Evolutionary conservation across 2,113 vertebrate genomes (phyloP).

Genomic region (Siphamia tubifer): DNA sequence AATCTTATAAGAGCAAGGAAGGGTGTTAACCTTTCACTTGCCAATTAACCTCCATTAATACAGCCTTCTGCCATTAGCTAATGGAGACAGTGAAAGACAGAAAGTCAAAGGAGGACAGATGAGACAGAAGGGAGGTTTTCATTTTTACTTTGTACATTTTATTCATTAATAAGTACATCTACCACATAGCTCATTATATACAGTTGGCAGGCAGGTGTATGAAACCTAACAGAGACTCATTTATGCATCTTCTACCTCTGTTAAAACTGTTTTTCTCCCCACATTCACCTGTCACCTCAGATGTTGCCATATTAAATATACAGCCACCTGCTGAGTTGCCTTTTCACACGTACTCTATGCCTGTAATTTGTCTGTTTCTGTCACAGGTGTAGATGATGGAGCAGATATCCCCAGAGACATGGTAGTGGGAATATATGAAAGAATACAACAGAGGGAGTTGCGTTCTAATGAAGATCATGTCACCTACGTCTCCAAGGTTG

Average conservation of each 20-base stretch:
- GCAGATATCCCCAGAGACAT: slow-evolving; percentile 96
- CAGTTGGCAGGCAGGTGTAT: too few species aligned
- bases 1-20: not conserved
- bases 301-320: too few species aligned
- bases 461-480: slow-evolving; percentile 98
- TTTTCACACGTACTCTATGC: not conserved
- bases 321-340: too few species aligned
- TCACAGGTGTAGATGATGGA: slow-evolving; percentile 92
- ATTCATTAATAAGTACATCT: too few species aligned
- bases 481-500: slow-evolving; percentile 98
- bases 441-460: slow-evolving; percentile 95
- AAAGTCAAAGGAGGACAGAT: slow-evolving; percentile 15
- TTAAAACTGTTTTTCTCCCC: too few species aligned
- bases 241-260: too few species aligned
- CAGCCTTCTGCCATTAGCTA: slow-evolving; percentile 14
- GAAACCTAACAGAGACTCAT: too few species aligned
- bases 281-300: too few species aligned
- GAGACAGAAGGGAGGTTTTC: not conserved
- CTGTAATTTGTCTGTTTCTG: not conserved
- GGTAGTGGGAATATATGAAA: slow-evolving; percentile 97
- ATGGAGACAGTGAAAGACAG: slow-evolving; percentile 11
- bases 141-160: not conserved
- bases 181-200: too few species aligned
- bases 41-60: slow-evolving; percentile 40
- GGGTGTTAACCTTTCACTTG: slow-evolving; percentile 25